Evolutionary conservation across 1,140 invertebrate genomes (phyloP).

Genomic region (Leptoteleia sp.): DNA sequence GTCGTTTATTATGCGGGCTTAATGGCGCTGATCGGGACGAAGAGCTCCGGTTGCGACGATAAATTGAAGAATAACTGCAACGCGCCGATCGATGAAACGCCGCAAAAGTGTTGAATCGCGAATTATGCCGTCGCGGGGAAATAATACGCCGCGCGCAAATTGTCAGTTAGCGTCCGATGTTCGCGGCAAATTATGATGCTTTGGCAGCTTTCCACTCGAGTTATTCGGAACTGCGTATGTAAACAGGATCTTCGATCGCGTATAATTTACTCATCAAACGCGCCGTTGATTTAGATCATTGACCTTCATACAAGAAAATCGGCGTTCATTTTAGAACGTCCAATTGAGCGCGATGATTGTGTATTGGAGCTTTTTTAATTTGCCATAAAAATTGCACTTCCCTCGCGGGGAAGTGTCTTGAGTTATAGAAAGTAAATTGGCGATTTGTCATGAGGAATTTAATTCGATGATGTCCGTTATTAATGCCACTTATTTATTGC

Average conservation of each 20-base stretch:
- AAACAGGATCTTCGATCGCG: constrained; percentile 71
- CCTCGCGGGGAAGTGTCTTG: constrained; percentile 43
- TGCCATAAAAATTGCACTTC: constrained; percentile 42
- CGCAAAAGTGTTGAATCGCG: constrained; percentile 43
- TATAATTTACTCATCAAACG: constrained; percentile 63
- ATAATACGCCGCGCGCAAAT: constrained; percentile 54
- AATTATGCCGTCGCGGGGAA: constrained; percentile 52
- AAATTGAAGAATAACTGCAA: constrained; percentile 53
- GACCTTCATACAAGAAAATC: constrained; percentile 64
- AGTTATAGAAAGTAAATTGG: constrained; percentile 53
- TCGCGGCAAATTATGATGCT: constrained; percentile 45
- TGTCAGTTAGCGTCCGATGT: constrained; percentile 51
- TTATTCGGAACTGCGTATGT: constrained; percentile 69
- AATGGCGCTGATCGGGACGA: constrained; percentile 19
- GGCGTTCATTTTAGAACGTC: constrained; percentile 47
- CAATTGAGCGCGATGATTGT: constrained; percentile 53
- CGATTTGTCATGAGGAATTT: constrained; percentile 38
- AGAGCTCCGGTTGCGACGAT: neutral
- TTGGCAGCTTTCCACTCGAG: constrained; percentile 69
- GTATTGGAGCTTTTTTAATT: constrained; percentile 50
- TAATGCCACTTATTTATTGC: constrained; percentile 27
- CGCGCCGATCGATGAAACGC: constrained; percentile 33
- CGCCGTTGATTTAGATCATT: constrained; percentile 64
- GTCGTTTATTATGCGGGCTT: constrained; percentile 13
- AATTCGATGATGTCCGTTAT: constrained; percentile 29